phyloP scores from a whole-genome alignment of 2,888 invertebrate genomes.

The Tetranychus truncatus region DNA sequence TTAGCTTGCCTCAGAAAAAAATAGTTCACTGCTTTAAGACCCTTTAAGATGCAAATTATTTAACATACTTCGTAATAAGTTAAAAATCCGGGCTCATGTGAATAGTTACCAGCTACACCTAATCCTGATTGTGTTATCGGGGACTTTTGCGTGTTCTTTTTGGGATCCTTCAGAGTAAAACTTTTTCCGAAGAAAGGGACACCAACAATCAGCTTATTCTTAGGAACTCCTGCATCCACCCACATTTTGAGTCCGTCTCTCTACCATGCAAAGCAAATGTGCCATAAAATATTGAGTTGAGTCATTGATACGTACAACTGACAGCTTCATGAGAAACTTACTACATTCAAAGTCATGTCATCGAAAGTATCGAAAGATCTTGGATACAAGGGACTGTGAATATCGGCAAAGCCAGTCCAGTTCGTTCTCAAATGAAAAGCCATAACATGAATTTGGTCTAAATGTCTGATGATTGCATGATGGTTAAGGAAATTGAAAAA shows the following conservation, averaged over 20 bases:
- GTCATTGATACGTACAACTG: no score
- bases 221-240: constrained; percentile 71
- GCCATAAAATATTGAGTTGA: not conserved
- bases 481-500: constrained; percentile 9
- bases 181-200: constrained; percentile 74
- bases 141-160: constrained; percentile 59
- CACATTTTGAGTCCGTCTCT: constrained; percentile 71
- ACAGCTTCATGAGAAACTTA: constrained; percentile 36
- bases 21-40: no score
- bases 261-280: constrained; percentile 35
- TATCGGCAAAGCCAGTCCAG: constrained; percentile 82
- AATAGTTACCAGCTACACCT: constrained; percentile 63
- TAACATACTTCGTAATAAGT: constrained; percentile 55
- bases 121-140: constrained; percentile 78
- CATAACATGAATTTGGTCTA: constrained; percentile 27
- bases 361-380: constrained; percentile 64
- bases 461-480: constrained; percentile 15
- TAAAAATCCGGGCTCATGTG: constrained; percentile 66
- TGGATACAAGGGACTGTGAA: constrained; percentile 66
- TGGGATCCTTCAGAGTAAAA: constrained; percentile 60
- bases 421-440: constrained; percentile 29
- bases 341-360: constrained; percentile 72
- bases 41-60: no score
- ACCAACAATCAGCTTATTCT: constrained; percentile 67
- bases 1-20: no score